Percentiles rank a stretch among this genome's conserved stretches.
phyloP scores from a whole-genome alignment of 2,113 vertebrate genomes.

The Lampris incognitus region DNA sequence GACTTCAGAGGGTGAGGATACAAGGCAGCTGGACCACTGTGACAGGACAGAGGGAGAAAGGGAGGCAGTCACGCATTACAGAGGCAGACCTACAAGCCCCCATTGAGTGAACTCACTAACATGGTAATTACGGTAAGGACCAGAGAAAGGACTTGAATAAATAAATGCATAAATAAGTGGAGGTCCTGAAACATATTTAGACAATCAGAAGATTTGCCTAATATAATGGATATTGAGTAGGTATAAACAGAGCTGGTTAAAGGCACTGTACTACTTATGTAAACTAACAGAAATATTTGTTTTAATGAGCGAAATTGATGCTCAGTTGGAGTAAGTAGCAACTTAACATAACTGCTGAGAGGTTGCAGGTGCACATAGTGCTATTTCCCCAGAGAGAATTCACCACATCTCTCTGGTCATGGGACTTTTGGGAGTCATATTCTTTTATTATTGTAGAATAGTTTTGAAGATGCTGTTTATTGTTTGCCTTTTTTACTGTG shows the following conservation, averaged over 20 bases:
- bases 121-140: not conserved
- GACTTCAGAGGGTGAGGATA: not conserved
- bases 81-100: not conserved
- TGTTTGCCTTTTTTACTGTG: not conserved
- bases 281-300: too few relatives aligned
- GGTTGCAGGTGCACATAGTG: not conserved
- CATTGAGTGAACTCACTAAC: not conserved
- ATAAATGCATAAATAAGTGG: not conserved
- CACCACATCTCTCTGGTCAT: not conserved
- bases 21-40: not conserved
- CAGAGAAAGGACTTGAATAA: not conserved
- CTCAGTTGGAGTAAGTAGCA: not conserved
- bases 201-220: not conserved
- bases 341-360: not conserved
- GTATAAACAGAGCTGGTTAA: not conserved
- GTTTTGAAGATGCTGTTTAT: not conserved
- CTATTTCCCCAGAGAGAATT: not conserved
- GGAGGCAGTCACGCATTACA: not conserved
- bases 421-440: not conserved
- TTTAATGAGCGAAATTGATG: too few relatives aligned
- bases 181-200: not conserved
- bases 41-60: not conserved
- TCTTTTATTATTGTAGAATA: conserved; percentile 4
- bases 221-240: not conserved
- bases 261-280: too few relatives aligned